Evolutionary conservation across 2,888 invertebrate species (phyloP), one percentile per base, ranked within the genome.

Genomic region (Lysandra coridon): DNA sequence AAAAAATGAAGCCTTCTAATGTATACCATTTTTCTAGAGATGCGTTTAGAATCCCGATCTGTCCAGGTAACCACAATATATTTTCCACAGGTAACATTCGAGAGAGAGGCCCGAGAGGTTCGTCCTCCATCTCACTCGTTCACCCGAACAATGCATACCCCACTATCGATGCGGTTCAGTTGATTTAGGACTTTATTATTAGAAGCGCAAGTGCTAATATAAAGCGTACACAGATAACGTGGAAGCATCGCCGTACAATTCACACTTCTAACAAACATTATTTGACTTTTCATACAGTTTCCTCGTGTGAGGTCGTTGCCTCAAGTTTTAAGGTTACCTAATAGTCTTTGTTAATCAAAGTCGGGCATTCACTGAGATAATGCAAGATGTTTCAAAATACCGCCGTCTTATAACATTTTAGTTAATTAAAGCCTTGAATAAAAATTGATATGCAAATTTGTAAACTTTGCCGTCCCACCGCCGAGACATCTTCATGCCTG

Each of bases 1-100:
- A 76, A 62, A 79, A 79, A 73, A 73, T 40, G 40, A 53, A 37
- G 12, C 62, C 79, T 37, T 75, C 64, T 79, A 49, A 44, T 57
- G 76, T 76, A 76, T 53, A 75, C 44, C 74, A 75, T 33, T 57
- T 76, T 57, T 76, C 57, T 76, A 2, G 12, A 76, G 57, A 57
- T 44, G 30, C 57, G 33, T 57, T 57, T 75, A 75, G 7, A 57
- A 57, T 14, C 33, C n/a, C 57, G 33, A 53, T 57, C 57, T 84
- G 84, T 78, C 75, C 85, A 84, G 84, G 86, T 84, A 86, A 83
- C 85, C 85, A 84, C 83, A 84, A 84, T 85, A 85, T 85, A 23
- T 23, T 23, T 84, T 83, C 85, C 84, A 86, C 88, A 89, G 88
- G 88, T 88, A 88, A 78, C 77, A 81, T 69, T 83, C 79, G 83